Evolutionary conservation across 2,888 invertebrate species (phyloP).

Genomic region (Pseudanteris insignis): DNA sequence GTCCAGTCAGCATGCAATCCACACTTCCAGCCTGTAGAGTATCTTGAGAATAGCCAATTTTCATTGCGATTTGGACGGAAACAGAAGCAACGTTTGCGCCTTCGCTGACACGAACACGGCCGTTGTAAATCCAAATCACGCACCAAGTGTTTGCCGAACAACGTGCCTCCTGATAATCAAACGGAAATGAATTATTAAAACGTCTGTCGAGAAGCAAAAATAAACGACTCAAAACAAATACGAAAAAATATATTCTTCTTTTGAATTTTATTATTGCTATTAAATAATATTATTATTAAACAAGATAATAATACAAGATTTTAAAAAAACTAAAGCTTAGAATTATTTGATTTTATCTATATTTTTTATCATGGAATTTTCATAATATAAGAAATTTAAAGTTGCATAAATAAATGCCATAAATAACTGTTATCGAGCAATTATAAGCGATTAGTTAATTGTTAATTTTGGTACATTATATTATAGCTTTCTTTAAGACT

Average conservation of each 20-base stretch:
- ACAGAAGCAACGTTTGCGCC: slow-evolving; percentile 89
- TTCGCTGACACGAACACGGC: slow-evolving; percentile 92
- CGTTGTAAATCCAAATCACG: slow-evolving; percentile 91
- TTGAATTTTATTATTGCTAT: too few species aligned
- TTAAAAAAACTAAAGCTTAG: not conserved
- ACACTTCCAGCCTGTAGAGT: slow-evolving; percentile 98
- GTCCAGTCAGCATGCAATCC: slow-evolving; percentile 99
- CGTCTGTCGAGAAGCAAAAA: slow-evolving; percentile 1
- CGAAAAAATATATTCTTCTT: not conserved
- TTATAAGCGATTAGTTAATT: too few species aligned
- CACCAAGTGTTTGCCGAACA: slow-evolving; percentile 96
- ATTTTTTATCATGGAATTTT: not conserved
- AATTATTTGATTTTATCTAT: not conserved
- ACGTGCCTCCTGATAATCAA: slow-evolving; percentile 79
- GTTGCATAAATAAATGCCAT: too few species aligned
- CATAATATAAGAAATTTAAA: too few species aligned
- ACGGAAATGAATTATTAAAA: slow-evolving; percentile 22
- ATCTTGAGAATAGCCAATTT: slow-evolving; percentile 97
- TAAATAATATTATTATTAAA: too few species aligned
- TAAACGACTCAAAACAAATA: too few species aligned
- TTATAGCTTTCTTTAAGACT: too few species aligned
- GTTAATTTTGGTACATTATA: too few species aligned
- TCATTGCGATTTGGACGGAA: slow-evolving; percentile 91
- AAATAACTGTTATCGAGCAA: too few species aligned
- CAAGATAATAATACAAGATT: too few species aligned